Conservation (phyloP, 1,140 invertebrate genomes). For the Drosophila teissieri region DNA sequence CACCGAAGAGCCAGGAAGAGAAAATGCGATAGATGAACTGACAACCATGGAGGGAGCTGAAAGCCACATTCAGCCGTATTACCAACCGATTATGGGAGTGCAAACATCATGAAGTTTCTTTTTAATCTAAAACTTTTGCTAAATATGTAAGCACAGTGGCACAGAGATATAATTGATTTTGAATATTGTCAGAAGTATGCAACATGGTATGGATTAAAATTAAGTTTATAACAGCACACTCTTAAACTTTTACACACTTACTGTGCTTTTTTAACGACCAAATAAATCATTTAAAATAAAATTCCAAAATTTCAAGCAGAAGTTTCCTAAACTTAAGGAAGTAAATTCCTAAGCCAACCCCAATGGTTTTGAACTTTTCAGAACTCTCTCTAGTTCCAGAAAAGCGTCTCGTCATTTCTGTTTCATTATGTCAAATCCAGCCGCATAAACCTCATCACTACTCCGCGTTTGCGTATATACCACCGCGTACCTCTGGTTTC, state of each 20-base stretch:
- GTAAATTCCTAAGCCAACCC: background rate
- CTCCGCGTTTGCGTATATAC: constrained; percentile 1
- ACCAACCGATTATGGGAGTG: constrained; percentile 13
- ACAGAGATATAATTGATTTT: too few relatives aligned
- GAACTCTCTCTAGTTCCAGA: background rate
- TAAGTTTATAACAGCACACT: too few relatives aligned
- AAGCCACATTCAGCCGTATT: constrained; percentile 1
- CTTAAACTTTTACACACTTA: too few relatives aligned
- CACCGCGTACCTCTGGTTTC: constrained; percentile 5
- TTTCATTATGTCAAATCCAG: background rate
- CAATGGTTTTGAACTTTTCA: background rate
- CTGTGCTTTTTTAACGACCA: too few relatives aligned
- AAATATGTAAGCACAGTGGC: too few relatives aligned
- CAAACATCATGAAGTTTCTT: background rate
- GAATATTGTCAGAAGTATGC: too few relatives aligned
- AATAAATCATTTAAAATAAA: too few relatives aligned
- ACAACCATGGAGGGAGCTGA: constrained; percentile 13
- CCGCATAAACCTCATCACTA: constrained; percentile 21
- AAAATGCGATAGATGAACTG: constrained; percentile 34
- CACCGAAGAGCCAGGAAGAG: background rate
- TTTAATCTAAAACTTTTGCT: too few relatives aligned
- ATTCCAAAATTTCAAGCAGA: too few relatives aligned
- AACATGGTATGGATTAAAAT: too few relatives aligned
- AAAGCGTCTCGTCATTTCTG: background rate
- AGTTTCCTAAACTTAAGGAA: too few relatives aligned